phyloP scores from a whole-genome alignment of 2,797 vertebrate species.

The Coreius guichenoti region DNA sequence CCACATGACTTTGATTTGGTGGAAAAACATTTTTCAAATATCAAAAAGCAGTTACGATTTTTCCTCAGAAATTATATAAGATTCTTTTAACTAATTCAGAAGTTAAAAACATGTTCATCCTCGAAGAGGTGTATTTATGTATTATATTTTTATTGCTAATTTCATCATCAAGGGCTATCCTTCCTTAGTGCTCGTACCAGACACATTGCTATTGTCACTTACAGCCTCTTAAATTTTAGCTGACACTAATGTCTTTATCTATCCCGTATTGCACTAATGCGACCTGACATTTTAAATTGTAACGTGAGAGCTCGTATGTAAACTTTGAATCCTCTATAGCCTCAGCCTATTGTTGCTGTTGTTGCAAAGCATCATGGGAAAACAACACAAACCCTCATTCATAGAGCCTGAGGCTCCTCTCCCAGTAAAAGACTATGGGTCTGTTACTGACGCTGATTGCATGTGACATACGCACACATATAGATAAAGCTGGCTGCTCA shows the following conservation, averaged over 20 bases:
- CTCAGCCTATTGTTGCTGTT: conserved; percentile 59
- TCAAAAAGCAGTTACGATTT: conserved; percentile 1
- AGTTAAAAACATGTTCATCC: neutral
- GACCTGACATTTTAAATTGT: conserved; percentile 67
- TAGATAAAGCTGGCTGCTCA: conserved; percentile 40
- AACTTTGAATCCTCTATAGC: conserved; percentile 45
- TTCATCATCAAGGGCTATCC: neutral
- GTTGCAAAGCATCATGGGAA: conserved; percentile 28
- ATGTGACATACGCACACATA: conserved; percentile 31
- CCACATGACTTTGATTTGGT: neutral
- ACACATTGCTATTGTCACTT: neutral
- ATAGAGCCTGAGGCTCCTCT: conserved; percentile 7
- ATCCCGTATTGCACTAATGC: conserved; percentile 45
- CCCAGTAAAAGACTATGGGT: conserved; percentile 32
- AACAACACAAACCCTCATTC: conserved; percentile 31
- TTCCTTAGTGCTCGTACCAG: neutral
- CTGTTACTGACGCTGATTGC: conserved; percentile 26
- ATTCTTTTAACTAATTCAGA: neutral
- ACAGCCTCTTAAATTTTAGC: neutral
- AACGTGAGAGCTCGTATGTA: conserved; percentile 42
- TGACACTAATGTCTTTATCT: neutral
- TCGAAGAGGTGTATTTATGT: too few relatives aligned
- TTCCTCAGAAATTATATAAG: too few relatives aligned
- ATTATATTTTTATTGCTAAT: too few relatives aligned
- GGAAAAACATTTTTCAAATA: neutral